Base-by-base conservation (phyloP, 2,888 invertebrate species). In the Anoplius nigerrimus region DNA sequence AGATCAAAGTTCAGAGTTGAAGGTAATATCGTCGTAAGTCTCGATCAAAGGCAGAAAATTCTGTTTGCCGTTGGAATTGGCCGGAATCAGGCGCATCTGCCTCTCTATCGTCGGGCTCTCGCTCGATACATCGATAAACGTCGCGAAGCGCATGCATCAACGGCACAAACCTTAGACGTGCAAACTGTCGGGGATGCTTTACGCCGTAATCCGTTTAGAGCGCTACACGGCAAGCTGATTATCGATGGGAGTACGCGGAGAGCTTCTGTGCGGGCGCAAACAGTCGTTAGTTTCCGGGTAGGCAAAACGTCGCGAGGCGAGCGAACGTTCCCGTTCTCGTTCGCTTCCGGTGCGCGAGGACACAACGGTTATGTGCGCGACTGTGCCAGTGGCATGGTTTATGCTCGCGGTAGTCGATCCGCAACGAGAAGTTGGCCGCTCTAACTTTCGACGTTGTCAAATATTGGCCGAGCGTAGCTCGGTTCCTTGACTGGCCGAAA, bases 171-270 rank as follows among this genome's bases (percentile, higher is more conserved):
- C 55, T 52, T 46, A 20, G 46, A 34, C 51, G 55, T 42, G 58
- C 51, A 62, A 72, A 62, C 60, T 45, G 18, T 42, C 22, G 34
- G 57, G 43, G 58, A 42, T 71, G 60, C 62, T 62, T 66, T 58
- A 54, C 55, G 6, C 27, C 27, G 65, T 72, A 73, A 74, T 73
- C 74, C 65, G 70, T 74, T 74, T 73, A 70, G 57, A n/a, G 67
- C 2, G 8, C 5, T 11, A 8, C 8, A 27, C 15, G 15, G 11
- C 67, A 76, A 76, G 69, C 71, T 67, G 71, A 71, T 69, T 63
- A 67, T 53, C 45, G 46, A 18, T 21, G 43, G 6, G 48, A 43
- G 27, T 46, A 57, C 20, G 42, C 13, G 27, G 45, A n/a, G 21
- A 5, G 27, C 43, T 52, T 21, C 4, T 45, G 20, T 42, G 21